Evolutionary conservation across 2,888 invertebrate species (phyloP), one percentile per base, ranked within the genome.

Genomic region (Tridacna crocea): DNA sequence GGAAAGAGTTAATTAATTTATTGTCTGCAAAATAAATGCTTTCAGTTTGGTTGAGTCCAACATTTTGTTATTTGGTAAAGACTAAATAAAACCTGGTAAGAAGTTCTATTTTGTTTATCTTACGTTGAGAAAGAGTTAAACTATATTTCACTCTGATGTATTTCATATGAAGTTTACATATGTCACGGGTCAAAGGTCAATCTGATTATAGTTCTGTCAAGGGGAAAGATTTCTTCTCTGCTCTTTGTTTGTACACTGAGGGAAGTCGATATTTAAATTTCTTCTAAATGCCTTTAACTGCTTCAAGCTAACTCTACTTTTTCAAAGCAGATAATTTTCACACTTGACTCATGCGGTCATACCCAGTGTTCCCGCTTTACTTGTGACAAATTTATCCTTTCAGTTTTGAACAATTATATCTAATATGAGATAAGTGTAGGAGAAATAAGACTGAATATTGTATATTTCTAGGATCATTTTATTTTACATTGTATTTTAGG

Each of bases 101-200:
- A 36, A 36, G 36, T 36, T 36, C 3, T 2, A 36, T 36, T n/a
- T 36, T 36, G 36, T 36, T 36, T 36, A 36, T 36, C 36, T 36
- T 2, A 8, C 36, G 8, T 2, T 36, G 36, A 36, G 8, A 36
- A 36, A 36, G 36, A 36, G 36, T 36, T 36, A n/a, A n/a, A n/a
- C n/a, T n/a, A n/a, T n/a, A 36, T 36, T 36, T 36, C 36, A 36
- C 36, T 36, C 36, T 36, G 36, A 36, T 36, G 36, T 36, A 36
- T 36, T 36, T 36, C 36, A 36, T 36, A 36, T 36, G 36, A 36
- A 46, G 73, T 63, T 47, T 74, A 74, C 74, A 61, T 74, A 17
- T 60, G 61, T 74, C 61, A 60, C 12, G 48, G 74, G 60, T 61
- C 24, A 74, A 51, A 74, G 74, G 74, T 74, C 74, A 74, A 74